These are phyloP conservation scores for Agrilus cyanescens DNA, from an alignment of 2,888 invertebrate genomes.

Conservation along the genomic window DNA sequence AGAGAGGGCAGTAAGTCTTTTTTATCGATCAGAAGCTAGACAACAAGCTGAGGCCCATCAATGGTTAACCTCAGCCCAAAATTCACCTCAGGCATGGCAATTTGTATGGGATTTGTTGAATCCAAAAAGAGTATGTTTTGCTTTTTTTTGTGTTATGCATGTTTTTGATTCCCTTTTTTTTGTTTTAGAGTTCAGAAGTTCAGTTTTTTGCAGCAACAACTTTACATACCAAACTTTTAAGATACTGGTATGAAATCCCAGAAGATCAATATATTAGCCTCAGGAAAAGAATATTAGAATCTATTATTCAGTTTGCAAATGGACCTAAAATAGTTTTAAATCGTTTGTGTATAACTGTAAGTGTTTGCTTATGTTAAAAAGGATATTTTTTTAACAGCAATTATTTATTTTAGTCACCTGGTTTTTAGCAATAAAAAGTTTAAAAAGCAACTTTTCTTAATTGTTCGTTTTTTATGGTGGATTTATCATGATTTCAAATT, in stretches of 20 bases:
- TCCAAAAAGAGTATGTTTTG: constrained; percentile 55
- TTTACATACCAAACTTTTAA: constrained; percentile 75
- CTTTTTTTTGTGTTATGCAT: constrained; percentile 2
- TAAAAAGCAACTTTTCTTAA: no score
- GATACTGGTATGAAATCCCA: constrained; percentile 81
- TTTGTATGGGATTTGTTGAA: constrained; percentile 84
- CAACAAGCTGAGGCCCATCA: constrained; percentile 70
- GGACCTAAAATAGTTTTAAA: constrained; percentile 80
- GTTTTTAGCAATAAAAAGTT: no score
- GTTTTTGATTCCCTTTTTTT: not conserved
- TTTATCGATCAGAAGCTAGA: constrained; percentile 47
- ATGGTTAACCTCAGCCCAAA: constrained; percentile 77
- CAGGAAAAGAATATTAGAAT: constrained; percentile 64
- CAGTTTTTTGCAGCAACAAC: constrained; percentile 92
- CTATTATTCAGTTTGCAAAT: constrained; percentile 61
- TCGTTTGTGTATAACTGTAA: constrained; percentile 78
- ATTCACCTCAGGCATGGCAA: constrained; percentile 81
- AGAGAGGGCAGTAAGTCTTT: constrained; percentile 56
- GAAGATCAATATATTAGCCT: constrained; percentile 64
- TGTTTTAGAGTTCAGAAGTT: constrained; percentile 66
- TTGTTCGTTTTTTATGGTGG: no score
- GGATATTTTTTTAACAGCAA: no score
- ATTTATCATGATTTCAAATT: no score
- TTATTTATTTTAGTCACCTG: no score
- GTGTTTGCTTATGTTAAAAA: constrained; percentile 21